phyloP scores from a whole-genome alignment of 1,140 invertebrate species.

The Drosophila auraria region DNA sequence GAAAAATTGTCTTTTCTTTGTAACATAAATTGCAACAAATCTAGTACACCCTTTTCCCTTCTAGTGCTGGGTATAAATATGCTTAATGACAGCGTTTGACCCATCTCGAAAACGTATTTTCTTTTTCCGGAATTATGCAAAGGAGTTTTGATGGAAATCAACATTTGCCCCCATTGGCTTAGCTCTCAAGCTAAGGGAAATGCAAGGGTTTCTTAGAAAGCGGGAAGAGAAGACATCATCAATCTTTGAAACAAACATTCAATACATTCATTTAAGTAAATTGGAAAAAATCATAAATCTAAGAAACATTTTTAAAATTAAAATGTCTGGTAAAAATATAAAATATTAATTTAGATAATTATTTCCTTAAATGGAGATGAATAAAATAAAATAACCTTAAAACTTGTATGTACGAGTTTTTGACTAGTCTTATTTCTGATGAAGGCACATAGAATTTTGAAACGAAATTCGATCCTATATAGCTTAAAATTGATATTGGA shows the following conservation, averaged over 20 bases:
- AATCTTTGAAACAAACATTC: background rate
- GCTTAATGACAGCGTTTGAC: background rate
- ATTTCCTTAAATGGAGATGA: no score
- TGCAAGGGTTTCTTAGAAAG: background rate
- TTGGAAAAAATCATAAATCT: no score
- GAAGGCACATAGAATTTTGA: background rate
- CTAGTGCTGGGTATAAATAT: background rate
- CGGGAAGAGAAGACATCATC: background rate
- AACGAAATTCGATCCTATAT: background rate
- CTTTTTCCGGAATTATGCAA: constrained; percentile 3
- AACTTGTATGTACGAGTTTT: background rate
- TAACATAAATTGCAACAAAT: no score
- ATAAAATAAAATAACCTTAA: no score
- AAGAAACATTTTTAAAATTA: no score
- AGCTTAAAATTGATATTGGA: no score
- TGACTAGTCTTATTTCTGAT: background rate
- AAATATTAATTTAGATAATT: no score
- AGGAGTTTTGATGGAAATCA: constrained; percentile 2
- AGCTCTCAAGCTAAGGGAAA: background rate
- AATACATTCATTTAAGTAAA: no score
- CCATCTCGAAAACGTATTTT: background rate
- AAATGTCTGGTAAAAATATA: no score
- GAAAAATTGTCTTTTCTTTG: background rate
- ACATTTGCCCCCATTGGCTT: background rate
- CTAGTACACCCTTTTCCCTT: background rate